Percentiles rank a stretch among this genome's conserved stretches.
Evolutionary conservation across 2,113 vertebrate genomes (phyloP).

Genomic region (Gallinago undulata): DNA sequence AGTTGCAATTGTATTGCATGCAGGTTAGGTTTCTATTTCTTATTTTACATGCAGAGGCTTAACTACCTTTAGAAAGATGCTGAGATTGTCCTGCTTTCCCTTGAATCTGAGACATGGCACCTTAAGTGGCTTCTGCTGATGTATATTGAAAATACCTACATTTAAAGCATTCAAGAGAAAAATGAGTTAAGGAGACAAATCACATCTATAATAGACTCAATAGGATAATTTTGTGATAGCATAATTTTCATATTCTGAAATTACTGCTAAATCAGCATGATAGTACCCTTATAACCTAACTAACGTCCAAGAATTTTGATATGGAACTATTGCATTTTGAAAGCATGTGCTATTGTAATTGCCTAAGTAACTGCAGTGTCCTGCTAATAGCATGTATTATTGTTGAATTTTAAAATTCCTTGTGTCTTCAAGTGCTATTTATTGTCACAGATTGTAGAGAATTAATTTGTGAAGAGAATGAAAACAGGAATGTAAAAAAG

Average conservation of each 20-base stretch:
- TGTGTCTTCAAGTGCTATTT: background rate
- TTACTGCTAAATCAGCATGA: background rate
- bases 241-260: background rate
- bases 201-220: background rate
- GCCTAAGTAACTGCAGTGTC: background rate
- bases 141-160: background rate
- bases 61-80: background rate
- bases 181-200: background rate
- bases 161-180: background rate
- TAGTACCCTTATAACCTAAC: background rate
- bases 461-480: background rate
- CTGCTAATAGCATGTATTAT: background rate
- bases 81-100: background rate
- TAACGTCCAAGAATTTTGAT: background rate
- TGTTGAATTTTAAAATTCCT: constrained; percentile 5
- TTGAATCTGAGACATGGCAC: background rate
- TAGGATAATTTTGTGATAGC: background rate
- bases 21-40: background rate
- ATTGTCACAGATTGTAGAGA: background rate
- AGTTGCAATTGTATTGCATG: background rate
- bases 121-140: background rate
- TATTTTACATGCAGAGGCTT: background rate
- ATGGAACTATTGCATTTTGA: background rate
- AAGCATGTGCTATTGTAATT: background rate
- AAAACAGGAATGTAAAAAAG: background rate